A percentile compares a stretch with the other conserved stretches of the same genome.
Conservation (phyloP, 2,888 invertebrate species). For the Andrena praecox region DNA sequence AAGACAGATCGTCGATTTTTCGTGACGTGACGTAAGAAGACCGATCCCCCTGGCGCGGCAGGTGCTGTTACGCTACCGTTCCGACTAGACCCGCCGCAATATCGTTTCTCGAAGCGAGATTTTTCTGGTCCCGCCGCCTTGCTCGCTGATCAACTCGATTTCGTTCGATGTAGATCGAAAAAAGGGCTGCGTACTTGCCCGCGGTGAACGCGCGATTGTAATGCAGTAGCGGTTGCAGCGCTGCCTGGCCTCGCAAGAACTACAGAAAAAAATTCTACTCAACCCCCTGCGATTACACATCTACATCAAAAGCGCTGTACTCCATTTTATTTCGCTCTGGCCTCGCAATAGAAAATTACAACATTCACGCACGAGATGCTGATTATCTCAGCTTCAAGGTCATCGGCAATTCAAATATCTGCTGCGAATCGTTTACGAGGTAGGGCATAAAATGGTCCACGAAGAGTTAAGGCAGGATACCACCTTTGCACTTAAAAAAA, state of each 20-base stretch:
- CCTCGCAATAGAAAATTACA: no score
- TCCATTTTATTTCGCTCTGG: no score
- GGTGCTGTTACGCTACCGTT: constrained; percentile 59
- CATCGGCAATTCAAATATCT: constrained; percentile 11
- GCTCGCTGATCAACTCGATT: constrained; percentile 20
- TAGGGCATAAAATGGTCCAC: not conserved
- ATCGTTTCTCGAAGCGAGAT: constrained; percentile 36
- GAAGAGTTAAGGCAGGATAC: no score
- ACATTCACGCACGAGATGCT: no score
- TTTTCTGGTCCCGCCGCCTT: constrained; percentile 16
- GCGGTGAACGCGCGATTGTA: constrained; percentile 1
- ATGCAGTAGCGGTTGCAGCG: not conserved
- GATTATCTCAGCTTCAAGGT: not conserved
- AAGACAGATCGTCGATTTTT: constrained; percentile 50
- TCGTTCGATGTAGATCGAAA: constrained; percentile 25
- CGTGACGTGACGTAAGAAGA: constrained; percentile 53
- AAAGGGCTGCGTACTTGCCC: constrained; percentile 35
- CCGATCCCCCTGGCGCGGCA: constrained; percentile 42
- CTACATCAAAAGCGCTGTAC: no score
- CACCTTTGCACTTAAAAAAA: no score
- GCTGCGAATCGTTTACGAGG: not conserved
- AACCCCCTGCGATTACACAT: not conserved
- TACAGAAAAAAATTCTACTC: not conserved
- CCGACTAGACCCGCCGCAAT: constrained; percentile 24
- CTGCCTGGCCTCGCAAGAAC: not conserved